phyloP scores from a whole-genome alignment of 2,797 vertebrate species.

The Euphonia xanthogaster region DNA sequence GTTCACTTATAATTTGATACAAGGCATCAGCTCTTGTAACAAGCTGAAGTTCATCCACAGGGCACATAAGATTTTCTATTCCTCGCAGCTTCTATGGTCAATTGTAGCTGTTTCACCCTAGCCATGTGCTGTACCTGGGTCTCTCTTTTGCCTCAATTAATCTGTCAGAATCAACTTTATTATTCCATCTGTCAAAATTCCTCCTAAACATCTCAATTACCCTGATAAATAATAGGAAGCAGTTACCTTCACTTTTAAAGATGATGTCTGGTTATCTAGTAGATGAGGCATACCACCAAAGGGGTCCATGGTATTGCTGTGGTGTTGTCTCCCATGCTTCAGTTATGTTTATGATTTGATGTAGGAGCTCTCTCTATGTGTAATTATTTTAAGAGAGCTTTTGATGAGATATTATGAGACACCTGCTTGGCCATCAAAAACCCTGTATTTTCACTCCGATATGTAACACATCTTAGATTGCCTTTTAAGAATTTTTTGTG shows the following conservation, averaged over 20 bases:
- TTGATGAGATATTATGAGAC: not conserved
- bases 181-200: not conserved
- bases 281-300: not conserved
- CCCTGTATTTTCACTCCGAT: not conserved
- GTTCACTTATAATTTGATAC: not conserved
- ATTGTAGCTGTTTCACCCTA: not conserved
- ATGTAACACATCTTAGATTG: not conserved
- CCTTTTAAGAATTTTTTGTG: not conserved
- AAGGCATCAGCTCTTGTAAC: not conserved
- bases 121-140: not conserved
- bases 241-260: not conserved
- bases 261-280: not conserved
- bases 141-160: not conserved
- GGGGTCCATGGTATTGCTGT: not conserved
- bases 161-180: not conserved
- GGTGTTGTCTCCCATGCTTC: not conserved
- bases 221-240: not conserved
- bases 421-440: not conserved
- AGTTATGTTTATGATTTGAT: not conserved
- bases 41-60: not conserved
- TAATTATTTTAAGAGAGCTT: not conserved
- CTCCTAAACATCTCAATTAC: not conserved
- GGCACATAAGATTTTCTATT: not conserved
- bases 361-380: not conserved
- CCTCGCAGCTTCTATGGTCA: not conserved